Conservation (phyloP, 30 jellyfish, hydroid and myxozoan genomes). For the Aurelia sp. region DNA sequence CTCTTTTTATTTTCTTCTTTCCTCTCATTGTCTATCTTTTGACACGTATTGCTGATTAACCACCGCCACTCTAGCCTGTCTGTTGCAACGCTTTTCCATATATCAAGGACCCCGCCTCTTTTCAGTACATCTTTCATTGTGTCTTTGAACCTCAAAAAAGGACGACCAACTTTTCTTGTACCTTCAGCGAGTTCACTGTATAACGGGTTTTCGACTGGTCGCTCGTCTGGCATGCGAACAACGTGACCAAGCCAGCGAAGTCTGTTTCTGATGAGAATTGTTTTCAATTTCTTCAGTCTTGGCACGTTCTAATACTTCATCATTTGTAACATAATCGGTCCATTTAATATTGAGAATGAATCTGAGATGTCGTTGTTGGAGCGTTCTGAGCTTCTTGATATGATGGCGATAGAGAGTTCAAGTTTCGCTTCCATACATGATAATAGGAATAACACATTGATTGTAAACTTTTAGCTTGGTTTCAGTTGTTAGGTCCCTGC, state of each 20-base stretch:
- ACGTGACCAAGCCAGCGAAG: no score
- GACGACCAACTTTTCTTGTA: no score
- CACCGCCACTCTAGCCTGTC: not conserved
- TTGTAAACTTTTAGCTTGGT: no score
- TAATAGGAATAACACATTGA: no score
- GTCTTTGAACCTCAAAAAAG: no score
- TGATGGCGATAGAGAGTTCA: constrained; percentile 40
- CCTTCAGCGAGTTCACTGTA: no score
- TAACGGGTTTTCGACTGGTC: no score
- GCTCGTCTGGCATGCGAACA: not conserved
- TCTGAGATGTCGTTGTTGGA: constrained; percentile 37
- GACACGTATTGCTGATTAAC: no score
- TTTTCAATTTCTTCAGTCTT: not conserved
- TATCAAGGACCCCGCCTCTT: not conserved
- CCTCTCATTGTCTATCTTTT: not conserved
- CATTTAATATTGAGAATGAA: constrained; percentile 18
- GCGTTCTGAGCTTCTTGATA: constrained; percentile 42
- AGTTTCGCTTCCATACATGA: no score
- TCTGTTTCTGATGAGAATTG: no score
- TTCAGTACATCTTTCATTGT: no score
- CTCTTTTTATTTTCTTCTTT: constrained; percentile 3
- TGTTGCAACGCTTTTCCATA: constrained; percentile 11
- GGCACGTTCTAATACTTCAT: constrained; percentile 46
- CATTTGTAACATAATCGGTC: constrained; percentile 16
- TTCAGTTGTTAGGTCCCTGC: no score